Evolutionary conservation across 2,888 invertebrate genomes (phyloP).

Genomic region (Hermaeophaga mercurialis): DNA sequence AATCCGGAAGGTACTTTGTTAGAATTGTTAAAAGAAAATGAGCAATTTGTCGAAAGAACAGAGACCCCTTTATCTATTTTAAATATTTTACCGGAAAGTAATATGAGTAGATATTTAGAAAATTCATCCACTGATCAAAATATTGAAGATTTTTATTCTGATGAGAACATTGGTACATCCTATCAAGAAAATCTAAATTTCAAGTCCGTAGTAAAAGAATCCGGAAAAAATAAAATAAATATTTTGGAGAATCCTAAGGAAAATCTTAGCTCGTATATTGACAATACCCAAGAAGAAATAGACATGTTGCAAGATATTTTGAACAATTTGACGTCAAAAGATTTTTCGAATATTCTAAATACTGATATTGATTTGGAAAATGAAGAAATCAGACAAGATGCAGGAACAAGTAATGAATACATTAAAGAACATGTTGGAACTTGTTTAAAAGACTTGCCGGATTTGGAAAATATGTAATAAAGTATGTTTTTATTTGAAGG

Average conservation of each 20-base stretch:
- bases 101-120: not conserved
- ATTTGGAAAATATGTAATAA: too few species aligned
- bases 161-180: not conserved
- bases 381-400: not conserved
- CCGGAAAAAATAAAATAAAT: conserved; percentile 4
- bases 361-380: not conserved
- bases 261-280: conserved; percentile 35
- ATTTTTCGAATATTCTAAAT: conserved; percentile 20
- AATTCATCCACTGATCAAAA: not conserved
- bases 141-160: not conserved
- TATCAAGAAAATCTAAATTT: not conserved
- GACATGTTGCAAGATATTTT: conserved; percentile 40
- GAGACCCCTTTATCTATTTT: not conserved
- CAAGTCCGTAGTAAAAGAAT: not conserved
- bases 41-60: not conserved
- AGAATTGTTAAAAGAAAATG: conserved; percentile 17
- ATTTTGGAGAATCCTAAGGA: conserved; percentile 35
- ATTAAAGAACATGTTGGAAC: not conserved
- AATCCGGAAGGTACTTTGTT: conserved; percentile 12
- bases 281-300: conserved; percentile 39
- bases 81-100: not conserved
- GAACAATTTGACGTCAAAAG: conserved; percentile 36
- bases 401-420: not conserved
- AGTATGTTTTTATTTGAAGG: too few species aligned
- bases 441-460: too few species aligned